phyloP scores from a whole-genome alignment of 2,888 invertebrate genomes.

The Piscicola geometra region DNA sequence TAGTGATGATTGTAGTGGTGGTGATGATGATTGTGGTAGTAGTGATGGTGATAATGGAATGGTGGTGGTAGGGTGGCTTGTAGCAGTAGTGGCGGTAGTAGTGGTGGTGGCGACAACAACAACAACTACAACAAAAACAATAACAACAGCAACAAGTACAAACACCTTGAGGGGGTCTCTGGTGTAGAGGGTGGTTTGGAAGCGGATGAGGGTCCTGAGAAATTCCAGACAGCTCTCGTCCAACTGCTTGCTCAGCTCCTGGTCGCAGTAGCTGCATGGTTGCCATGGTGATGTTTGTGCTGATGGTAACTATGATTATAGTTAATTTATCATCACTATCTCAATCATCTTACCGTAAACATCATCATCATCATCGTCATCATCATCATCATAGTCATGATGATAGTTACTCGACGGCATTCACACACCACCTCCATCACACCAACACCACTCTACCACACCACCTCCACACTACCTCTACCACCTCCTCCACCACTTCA shows the following conservation, averaged over 20 bases:
- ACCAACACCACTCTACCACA: too few species aligned
- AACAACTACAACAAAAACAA: too few species aligned
- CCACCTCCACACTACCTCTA: too few species aligned
- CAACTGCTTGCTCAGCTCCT: constrained; percentile 61
- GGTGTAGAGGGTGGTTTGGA: constrained; percentile 64
- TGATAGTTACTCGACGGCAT: too few species aligned
- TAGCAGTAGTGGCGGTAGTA: too few species aligned
- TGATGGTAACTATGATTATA: too few species aligned
- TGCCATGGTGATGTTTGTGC: neutral
- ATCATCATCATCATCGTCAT: neutral
- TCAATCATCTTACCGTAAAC: too few species aligned
- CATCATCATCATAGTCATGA: neutral
- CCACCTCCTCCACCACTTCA: too few species aligned
- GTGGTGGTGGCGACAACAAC: neutral
- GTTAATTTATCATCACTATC: neutral
- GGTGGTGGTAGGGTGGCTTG: neutral
- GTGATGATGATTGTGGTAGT: neutral
- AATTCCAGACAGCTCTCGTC: constrained; percentile 58
- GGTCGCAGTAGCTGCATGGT: constrained; percentile 63
- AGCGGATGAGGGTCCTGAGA: constrained; percentile 61
- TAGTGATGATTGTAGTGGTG: neutral
- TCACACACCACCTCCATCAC: too few species aligned
- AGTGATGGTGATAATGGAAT: too few species aligned
- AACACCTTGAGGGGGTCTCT: constrained; percentile 64
- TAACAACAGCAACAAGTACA: too few species aligned